Base-by-base conservation (phyloP, 2,888 invertebrate genomes). In the Unio pictorum region DNA sequence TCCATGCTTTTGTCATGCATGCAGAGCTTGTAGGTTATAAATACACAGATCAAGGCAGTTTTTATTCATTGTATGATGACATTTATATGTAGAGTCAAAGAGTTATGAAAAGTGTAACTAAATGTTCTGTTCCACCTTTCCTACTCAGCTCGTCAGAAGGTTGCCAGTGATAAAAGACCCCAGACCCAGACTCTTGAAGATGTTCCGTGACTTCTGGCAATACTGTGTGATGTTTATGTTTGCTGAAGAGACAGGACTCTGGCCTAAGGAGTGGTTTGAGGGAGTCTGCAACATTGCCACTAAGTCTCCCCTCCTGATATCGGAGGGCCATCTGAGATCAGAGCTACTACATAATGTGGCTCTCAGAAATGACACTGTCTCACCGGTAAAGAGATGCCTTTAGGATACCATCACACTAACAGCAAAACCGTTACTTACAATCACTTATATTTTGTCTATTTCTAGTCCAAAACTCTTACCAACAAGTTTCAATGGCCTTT, bases 221-320 rank as follows among this genome's bases (percentile, higher is more conserved):
- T 99, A 99, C 89, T 99, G 98, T 89, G 97, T 99, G 2, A 96
- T 99, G 5, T 97, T 99, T 95, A 99, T 98, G 17, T 99, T 99
- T 90, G 69, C 72, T 17, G 68, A 66, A 28, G 64, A 80, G 70
- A 61, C 80, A 93, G 95, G 96, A 75, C 91, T 98, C 34, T 99
- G 99, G 98, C 99, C 99, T 0, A 92, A 93, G 68, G 98, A 98
- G 89, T 99, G 98, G 98, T 96, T 96, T 90, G 95, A 95, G 74
- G 98, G 98, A 1, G 98, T 99, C 5, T 96, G 97, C 91, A 96
- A 97, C 91, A 98, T 99, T 85, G 97, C 99, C 0, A 95, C 95
- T 2, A 99, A 99, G 90, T 98, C 99, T 0, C 99, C 99, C 0
- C 93, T 95, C 79, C 93, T 99, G 61, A 95, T 98, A 71, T 85